Conservation (phyloP, 2,888 invertebrate species). For the Busseola fusca region DNA sequence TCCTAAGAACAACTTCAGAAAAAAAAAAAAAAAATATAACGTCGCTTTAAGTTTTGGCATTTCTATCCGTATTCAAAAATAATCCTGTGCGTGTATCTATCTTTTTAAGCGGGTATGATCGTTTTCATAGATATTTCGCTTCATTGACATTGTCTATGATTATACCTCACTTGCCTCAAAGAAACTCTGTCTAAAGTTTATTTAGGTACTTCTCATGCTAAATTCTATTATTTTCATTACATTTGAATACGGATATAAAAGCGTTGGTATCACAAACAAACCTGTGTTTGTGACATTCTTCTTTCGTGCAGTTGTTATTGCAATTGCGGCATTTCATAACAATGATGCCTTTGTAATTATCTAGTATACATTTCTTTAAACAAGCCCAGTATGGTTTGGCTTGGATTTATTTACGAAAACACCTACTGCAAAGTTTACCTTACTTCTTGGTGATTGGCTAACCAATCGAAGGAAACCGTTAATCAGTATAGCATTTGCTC, state of each 20-base stretch:
- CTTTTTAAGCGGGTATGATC: neutral
- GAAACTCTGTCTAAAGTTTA: neutral
- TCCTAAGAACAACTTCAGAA: slow-evolving; percentile 43
- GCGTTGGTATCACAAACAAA: slow-evolving; percentile 22
- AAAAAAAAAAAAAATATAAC: slow-evolving; percentile 32
- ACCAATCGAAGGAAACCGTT: neutral
- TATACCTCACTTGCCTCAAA: neutral
- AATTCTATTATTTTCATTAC: slow-evolving; percentile 14
- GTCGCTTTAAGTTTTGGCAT: slow-evolving; percentile 30
- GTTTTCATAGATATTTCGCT: neutral
- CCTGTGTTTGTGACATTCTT: slow-evolving; percentile 15
- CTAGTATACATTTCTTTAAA: neutral
- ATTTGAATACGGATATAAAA: slow-evolving; percentile 35
- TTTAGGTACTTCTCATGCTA: neutral
- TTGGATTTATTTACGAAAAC: slow-evolving; percentile 15
- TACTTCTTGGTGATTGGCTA: neutral
- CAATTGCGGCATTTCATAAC: slow-evolving; percentile 22
- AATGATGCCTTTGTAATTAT: slow-evolving; percentile 22
- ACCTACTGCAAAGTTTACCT: neutral
- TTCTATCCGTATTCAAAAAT: slow-evolving; percentile 35
- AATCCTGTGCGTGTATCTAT: slow-evolving; percentile 42
- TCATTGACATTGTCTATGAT: neutral
- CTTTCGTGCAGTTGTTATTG: slow-evolving; percentile 30
- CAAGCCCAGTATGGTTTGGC: neutral
- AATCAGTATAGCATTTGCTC: neutral